Evolutionary conservation across 2,113 vertebrate species (phyloP).

Genomic region (Meles meles): DNA sequence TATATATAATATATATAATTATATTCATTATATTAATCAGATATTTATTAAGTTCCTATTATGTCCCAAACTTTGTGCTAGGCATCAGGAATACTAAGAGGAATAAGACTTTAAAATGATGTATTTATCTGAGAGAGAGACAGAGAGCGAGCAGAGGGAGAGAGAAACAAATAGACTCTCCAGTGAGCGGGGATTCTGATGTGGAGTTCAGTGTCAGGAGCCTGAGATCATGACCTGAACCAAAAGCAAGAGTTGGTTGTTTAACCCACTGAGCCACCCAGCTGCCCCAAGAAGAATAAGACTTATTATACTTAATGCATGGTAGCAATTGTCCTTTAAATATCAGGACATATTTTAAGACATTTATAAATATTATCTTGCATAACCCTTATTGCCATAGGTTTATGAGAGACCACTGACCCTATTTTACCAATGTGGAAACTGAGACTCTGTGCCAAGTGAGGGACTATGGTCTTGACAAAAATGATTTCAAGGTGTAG

Average conservation of each 20-base stretch:
- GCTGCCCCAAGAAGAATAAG: background rate
- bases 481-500: background rate
- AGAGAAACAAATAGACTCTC: background rate
- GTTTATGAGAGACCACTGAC: background rate
- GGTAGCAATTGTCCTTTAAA: background rate
- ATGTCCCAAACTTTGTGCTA: background rate
- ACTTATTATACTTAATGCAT: background rate
- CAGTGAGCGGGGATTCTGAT: background rate
- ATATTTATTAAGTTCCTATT: background rate
- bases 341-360: background rate
- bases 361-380: background rate
- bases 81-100: background rate
- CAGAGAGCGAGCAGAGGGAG: background rate
- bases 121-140: background rate
- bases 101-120: background rate
- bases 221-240: background rate
- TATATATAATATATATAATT: too few relatives aligned
- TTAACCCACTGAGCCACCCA: background rate
- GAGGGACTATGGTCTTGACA: background rate
- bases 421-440: background rate
- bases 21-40: background rate
- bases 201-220: background rate
- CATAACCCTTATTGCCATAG: background rate
- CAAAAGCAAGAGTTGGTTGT: background rate
- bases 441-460: background rate